These are phyloP conservation scores for Apodemia duryi DNA, from an alignment of 2,888 invertebrate genomes.

Conservation along the genomic window DNA sequence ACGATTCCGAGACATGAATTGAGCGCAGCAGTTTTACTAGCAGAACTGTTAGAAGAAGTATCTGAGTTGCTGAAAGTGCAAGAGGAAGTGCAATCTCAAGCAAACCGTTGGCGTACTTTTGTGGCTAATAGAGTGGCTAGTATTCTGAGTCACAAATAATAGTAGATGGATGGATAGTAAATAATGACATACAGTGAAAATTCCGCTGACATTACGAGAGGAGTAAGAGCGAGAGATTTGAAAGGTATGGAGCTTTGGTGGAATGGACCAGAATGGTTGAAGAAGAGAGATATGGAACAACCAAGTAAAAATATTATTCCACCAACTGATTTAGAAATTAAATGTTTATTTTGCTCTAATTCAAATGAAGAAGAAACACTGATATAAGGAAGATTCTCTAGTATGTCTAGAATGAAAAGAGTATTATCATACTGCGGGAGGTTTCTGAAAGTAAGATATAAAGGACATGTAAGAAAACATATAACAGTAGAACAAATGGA, in stretches of 20 bases:
- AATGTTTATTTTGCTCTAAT: conserved; percentile 7
- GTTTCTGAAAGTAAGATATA: conserved; percentile 18
- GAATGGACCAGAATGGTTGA: conserved; percentile 24
- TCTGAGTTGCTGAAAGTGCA: conserved; percentile 14
- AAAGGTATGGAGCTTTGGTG: conserved; percentile 21
- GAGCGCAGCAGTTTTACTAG: conserved; percentile 31
- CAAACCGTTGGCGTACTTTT: conserved; percentile 26
- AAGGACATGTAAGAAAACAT: conserved; percentile 11
- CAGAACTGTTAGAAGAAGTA: conserved; percentile 24
- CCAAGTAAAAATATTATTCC: neutral
- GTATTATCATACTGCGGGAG: conserved; percentile 26
- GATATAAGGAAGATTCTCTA: conserved; percentile 26
- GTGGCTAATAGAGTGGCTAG: conserved; percentile 25
- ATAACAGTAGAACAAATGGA: conserved; percentile 10
- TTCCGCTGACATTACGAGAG: conserved; percentile 26
- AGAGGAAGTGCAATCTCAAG: conserved; percentile 23
- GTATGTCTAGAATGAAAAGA: conserved; percentile 23
- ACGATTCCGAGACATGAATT: conserved; percentile 32
- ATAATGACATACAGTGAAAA: conserved; percentile 26
- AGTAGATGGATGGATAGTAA: conserved; percentile 15
- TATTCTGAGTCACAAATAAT: conserved; percentile 23
- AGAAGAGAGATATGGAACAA: neutral
- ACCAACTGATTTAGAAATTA: conserved; percentile 12
- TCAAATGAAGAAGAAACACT: neutral
- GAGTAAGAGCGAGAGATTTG: conserved; percentile 20